Conservation (phyloP, 2,797 vertebrate genomes). For the Hyperoplus immaculatus region DNA sequence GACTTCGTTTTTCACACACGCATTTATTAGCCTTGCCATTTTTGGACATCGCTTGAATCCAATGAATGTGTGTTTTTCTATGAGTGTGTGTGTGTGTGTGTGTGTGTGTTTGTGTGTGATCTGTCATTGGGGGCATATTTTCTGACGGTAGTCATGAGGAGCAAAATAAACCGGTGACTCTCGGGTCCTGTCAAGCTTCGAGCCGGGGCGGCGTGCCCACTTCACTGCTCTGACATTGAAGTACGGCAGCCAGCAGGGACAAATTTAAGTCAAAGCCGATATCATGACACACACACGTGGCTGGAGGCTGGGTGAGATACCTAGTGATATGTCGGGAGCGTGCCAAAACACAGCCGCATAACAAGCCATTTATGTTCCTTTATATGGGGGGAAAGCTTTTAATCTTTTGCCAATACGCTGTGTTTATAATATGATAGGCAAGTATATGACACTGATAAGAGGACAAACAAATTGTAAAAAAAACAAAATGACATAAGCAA, state of each 20-base stretch:
- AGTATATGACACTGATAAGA: constrained; percentile 14
- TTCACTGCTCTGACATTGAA: constrained; percentile 38
- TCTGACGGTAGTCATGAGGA: constrained; percentile 74
- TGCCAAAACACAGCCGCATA: constrained; percentile 26
- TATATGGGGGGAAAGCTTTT: constrained; percentile 28
- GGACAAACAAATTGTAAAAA: constrained; percentile 18
- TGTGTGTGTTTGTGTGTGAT: constrained; percentile 29
- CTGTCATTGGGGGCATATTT: constrained; percentile 72
- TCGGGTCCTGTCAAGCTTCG: constrained; percentile 41
- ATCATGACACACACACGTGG: constrained; percentile 11
- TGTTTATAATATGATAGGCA: constrained; percentile 25
- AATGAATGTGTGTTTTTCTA: constrained; percentile 39
- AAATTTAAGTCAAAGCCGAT: constrained; percentile 6
- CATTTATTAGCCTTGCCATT: constrained; percentile 75
- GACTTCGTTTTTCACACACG: constrained; percentile 61
- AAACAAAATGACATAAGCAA: constrained; percentile 9
- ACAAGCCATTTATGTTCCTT: constrained; percentile 39
- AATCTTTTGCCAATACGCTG: constrained; percentile 14
- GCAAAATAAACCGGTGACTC: constrained; percentile 59
- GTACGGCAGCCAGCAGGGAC: constrained; percentile 38
- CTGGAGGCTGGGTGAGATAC: neutral
- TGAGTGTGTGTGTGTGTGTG: constrained; percentile 7
- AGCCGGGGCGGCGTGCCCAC: constrained; percentile 31
- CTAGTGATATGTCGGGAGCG: constrained; percentile 22
- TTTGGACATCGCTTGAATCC: constrained; percentile 68